A percentile compares a stretch with the other conserved stretches of the same genome.
phyloP scores from a whole-genome alignment of 2,113 vertebrate species.

The Lucifuga dentata region DNA sequence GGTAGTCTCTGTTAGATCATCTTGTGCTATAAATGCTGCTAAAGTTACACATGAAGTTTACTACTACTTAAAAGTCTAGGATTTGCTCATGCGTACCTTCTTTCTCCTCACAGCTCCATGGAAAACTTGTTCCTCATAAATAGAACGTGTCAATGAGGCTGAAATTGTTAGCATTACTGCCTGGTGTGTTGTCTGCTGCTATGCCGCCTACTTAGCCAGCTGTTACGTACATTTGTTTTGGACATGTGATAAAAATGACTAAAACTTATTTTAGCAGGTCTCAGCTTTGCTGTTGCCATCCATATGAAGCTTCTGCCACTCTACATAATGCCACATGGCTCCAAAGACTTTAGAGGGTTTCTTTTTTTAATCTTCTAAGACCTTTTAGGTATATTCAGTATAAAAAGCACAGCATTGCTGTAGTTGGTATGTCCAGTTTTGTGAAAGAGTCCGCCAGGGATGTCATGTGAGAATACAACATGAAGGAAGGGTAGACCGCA shows the following conservation, averaged over 20 bases:
- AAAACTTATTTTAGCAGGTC: conserved; percentile 55
- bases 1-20: neutral
- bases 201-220: conserved; percentile 37
- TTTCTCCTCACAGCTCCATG: conserved; percentile 21
- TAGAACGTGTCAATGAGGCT: conserved; percentile 44
- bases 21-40: neutral
- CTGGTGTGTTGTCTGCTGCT: conserved; percentile 39
- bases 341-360: conserved; percentile 39
- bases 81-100: conserved; percentile 25
- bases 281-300: conserved; percentile 38
- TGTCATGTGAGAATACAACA: too few relatives aligned
- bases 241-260: conserved; percentile 42
- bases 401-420: conserved; percentile 9
- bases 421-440: conserved; percentile 7
- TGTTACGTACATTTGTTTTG: conserved; percentile 53
- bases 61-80: too few relatives aligned
- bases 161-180: conserved; percentile 54
- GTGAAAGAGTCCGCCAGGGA: conserved; percentile 3
- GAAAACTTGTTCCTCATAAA: conserved; percentile 54
- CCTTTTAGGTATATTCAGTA: conserved; percentile 9
- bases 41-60: too few relatives aligned
- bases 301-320: conserved; percentile 1
- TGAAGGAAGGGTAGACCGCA: too few relatives aligned
- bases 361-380: conserved; percentile 2
- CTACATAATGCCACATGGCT: conserved; percentile 23